Evolutionary conservation across 2,797 vertebrate genomes (phyloP), one percentile per base, ranked within the genome.

Genomic region (Sebastes iracundus): DNA sequence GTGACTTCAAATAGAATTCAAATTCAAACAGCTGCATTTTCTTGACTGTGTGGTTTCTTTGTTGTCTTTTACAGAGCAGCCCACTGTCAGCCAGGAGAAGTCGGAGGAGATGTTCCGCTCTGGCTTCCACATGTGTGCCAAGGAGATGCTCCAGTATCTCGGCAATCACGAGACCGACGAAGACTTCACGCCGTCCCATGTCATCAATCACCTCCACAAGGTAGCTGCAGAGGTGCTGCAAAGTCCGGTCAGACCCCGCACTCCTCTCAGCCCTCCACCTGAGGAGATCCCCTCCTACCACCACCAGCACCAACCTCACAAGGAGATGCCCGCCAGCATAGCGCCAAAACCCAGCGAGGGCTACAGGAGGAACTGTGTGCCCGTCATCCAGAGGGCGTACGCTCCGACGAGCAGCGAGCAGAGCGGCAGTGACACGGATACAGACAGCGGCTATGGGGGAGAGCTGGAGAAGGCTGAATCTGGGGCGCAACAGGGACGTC

Each of bases 371-470:
- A 99, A 99, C 96, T 99, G 98, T 13, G 99, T 99, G 81, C 98
- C 99, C 0, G 99, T 99, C 80, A 99, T 99, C 93, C 97, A 97
- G 93, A 93, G 99, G 90, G 97, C 97, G 68, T 98, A 97, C 4
- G 95, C 97, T 4, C 95, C 95, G n/a, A 92, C 92, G 0, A 95
- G 96, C 2, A 87, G 97, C 1, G 98, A 99, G 94, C 98, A 98
- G 95, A 99, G 99, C 0, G 99, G 98, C 79, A 99, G 98, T 0
- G 99, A 99, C 84, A 99, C 99, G 0, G 99, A 99, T 91, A 99
- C 98, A 6, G 98, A 99, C 95, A 99, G 99, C 18, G 99, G 99
- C 69, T 99, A 99, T 0, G 99, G 99, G 0, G 98, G 98, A 0
- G 99, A 99, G 87, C 92, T 96, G 4, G 98, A 99, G 88, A 99